These are phyloP conservation scores for Dreissena polymorpha DNA, from an alignment of 1,140 invertebrate genomes.

Conservation along the genomic window DNA sequence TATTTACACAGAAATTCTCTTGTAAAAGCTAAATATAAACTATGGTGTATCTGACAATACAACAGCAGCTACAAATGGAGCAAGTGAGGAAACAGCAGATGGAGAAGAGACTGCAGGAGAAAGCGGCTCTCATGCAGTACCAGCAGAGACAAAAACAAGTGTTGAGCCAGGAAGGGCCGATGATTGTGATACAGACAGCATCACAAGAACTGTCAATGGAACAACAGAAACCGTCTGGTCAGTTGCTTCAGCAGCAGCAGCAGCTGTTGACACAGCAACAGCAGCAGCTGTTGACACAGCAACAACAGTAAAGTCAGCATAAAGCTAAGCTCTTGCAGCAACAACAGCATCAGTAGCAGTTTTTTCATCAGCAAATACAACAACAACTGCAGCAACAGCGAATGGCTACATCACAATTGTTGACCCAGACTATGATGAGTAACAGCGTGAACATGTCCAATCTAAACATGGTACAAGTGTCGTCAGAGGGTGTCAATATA, in stretches of 20 bases:
- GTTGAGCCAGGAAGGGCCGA: no score
- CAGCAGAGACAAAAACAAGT: no score
- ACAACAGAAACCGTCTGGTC: not conserved
- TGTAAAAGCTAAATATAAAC: no score
- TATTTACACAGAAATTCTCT: no score
- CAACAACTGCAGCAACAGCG: conserved; percentile 7
- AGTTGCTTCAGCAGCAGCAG: conserved; percentile 6
- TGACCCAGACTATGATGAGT: not conserved
- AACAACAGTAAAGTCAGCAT: not conserved
- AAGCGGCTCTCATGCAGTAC: no score
- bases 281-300: not conserved
- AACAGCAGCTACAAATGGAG: no score
- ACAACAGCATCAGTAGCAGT: not conserved
- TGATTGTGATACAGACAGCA: not conserved
- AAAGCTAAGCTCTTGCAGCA: no score
- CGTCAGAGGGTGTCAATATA: no score
- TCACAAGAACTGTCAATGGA: not conserved
- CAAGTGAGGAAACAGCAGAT: no score
- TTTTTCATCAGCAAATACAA: not conserved
- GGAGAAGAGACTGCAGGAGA: no score
- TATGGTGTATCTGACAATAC: no score
- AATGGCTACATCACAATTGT: no score
- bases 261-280: not conserved
- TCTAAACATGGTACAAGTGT: not conserved
- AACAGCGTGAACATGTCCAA: not conserved